Base-by-base conservation (phyloP, 2,797 vertebrate genomes). In the Hirundo rustica region DNA sequence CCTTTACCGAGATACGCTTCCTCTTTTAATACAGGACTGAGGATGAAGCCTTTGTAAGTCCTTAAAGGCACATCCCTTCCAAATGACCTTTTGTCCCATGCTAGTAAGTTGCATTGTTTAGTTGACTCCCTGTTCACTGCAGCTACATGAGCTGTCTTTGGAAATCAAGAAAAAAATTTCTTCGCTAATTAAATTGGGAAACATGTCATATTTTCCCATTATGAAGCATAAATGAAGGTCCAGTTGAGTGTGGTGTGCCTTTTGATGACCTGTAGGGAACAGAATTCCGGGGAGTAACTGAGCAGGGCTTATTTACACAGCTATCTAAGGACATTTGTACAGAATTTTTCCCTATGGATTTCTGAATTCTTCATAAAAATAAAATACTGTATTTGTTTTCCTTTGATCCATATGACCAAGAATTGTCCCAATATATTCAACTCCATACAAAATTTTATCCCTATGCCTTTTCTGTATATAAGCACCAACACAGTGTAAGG, bases 1-100 rank as follows among this genome's bases (percentile, higher is more conserved):
- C 99, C 98, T 98, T 97, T 98, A 97, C 98, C 97, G 98, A 98
- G 98, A 97, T 97, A 93, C 79, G 97, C 97, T 99, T 99, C 99
- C 98, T 98, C 96, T 98, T 96, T 97, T 96, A 97, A 97, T 97
- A 96, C 94, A 97, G 96, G 95, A 92, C 94, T 97, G 95, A 97
- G 97, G 97, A 98, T 92, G 95, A 95, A 96, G 97, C 97, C 97
- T 98, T 98, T 98, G 98, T 98, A 97, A 97, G 61, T 91, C 95
- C 98, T 98, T 98, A 97, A 98, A 98, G 97, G 96, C 96, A 97
- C 97, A 98, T 98, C 98, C 98, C 98, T 98, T 98, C 98, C 98
- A 98, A 97, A 97, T 98, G 98, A 98, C 98, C 98, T 98, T 98
- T 98, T 98, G 98, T 98, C 97, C 98, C 10, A 2, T 91, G 93